Conservation (phyloP, 1,140 invertebrate genomes). For the Solenopsis invicta region DNA sequence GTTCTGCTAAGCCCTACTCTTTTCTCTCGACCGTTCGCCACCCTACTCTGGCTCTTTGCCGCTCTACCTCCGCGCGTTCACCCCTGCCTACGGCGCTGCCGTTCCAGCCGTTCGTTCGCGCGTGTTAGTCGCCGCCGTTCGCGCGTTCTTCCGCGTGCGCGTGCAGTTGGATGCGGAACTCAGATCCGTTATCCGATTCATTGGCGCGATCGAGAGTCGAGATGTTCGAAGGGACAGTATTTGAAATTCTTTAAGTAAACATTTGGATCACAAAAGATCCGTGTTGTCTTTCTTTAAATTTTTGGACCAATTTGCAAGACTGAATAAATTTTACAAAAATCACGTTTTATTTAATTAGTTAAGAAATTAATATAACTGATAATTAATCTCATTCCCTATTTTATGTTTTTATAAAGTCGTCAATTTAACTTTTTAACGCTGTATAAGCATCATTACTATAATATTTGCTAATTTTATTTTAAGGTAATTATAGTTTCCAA, state of each 20-base stretch:
- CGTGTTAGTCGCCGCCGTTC: constrained; percentile 23
- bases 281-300: not conserved
- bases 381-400: constrained; percentile 7
- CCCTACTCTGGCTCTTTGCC: constrained; percentile 61
- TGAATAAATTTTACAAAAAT: not conserved
- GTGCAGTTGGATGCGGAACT: constrained; percentile 42
- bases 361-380: not conserved
- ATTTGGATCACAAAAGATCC: not conserved
- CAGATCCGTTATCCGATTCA: constrained; percentile 36
- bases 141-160: constrained; percentile 63
- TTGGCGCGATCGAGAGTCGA: not conserved
- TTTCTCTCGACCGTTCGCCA: constrained; percentile 70
- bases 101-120: not conserved
- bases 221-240: not conserved
- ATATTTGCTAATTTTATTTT: not conserved
- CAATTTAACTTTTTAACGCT: not conserved
- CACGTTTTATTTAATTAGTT: not conserved
- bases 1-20: constrained; percentile 79
- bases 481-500: not conserved
- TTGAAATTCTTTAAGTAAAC: not conserved
- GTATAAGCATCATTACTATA: not conserved
- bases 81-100: constrained; percentile 59
- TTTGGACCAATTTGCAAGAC: not conserved
- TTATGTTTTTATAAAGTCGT: constrained; percentile 21
- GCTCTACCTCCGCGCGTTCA: constrained; percentile 61